Evolutionary conservation across 1,140 invertebrate species (phyloP), one percentile per base, ranked within the genome.

Genomic region (Bombus waltoni): DNA sequence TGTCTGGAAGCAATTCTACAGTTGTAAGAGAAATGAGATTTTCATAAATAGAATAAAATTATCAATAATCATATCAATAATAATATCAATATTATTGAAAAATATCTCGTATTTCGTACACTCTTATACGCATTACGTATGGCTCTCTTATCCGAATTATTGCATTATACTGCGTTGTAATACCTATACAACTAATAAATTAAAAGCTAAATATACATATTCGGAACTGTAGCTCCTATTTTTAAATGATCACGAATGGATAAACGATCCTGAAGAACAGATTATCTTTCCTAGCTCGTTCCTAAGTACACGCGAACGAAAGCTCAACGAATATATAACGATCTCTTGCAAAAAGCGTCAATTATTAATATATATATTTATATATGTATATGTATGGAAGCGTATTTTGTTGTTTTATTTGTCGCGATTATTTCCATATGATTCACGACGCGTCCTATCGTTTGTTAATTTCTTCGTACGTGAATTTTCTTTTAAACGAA

Each of bases 221-320:
- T 47, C 25, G 65, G 74, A 57, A n/a, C 13, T 53, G 74, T 44
- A 62, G 9, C 70, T 32, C 32, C 53, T 40, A n/a, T 42, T 15
- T 18, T 38, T 25, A 83, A 78, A 77, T 35, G 1, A 59, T 77
- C 74, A 35, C 74, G 73, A 44, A 70, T 9, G 35, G 28, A 6
- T 32, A 77, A 76, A 77, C 73, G 62, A 83, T 68, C 18, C 11
- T 25, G 59, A 76, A 73, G 68, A 72, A 38, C 44, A 38, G 38
- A 78, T 80, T 40, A 62, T 9, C 44, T 53, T 47, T 44, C n/a
- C 65, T 79, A 80, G 22, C 6, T 76, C 53, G 80, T 70, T 32
- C 59, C 72, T 76, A 86, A 85, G 78, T 85, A 85, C 83, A 65
- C 62, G 65, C 80, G 71, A 82, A 25, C 59, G 71, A 86, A 82